Base-by-base conservation (phyloP, 2,888 invertebrate genomes). In the Meiosimyza decipiens region DNA sequence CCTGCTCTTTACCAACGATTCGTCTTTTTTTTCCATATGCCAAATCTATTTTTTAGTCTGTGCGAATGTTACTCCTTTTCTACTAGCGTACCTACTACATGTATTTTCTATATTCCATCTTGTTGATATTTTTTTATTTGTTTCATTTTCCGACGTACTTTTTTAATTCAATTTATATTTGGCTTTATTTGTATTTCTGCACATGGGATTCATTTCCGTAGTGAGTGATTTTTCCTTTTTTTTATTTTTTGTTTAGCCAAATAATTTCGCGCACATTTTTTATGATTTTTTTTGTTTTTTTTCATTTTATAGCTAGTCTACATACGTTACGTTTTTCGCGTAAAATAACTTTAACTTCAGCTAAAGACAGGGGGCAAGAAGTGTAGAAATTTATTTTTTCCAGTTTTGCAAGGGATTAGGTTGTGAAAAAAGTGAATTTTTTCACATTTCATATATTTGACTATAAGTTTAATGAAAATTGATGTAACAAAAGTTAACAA, bases 101-200 rank as follows among this genome's bases (percentile, higher is more conserved):
- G 28, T 40, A 15, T 60, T 60, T 22, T 18, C 60, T 28, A 11
- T n/a, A n/a, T 15, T 28, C 22, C 60, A 28, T 60, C 60, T 59
- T 28, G 28, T 22, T 15, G 18, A 1, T 59, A 2, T 28, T 60
- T 40, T 33, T 60, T 40, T 11, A n/a, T 6, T 28, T 28, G 13
- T 28, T 63, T 15, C 12, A 22, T 50, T 16, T 50, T 47, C 16
- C 50, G 51, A 6, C 51, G 60, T 54, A 79, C 81, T 83, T 84
- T 85, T 85, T 85, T 84, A 84, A 84, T 84, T 84, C 85, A 84
- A 85, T 84, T 84, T 84, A 84, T 85, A 85, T 85, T 82, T 84
- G 83, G 83, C 85, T 85, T 85, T 84, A 85, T 85, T 82, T 84
- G 84, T 82, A 85, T 85, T 84, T 85, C 83, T 84, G 82, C 84